Conservation (phyloP, 2,888 invertebrate genomes). For the Lamellibrachia columna region DNA sequence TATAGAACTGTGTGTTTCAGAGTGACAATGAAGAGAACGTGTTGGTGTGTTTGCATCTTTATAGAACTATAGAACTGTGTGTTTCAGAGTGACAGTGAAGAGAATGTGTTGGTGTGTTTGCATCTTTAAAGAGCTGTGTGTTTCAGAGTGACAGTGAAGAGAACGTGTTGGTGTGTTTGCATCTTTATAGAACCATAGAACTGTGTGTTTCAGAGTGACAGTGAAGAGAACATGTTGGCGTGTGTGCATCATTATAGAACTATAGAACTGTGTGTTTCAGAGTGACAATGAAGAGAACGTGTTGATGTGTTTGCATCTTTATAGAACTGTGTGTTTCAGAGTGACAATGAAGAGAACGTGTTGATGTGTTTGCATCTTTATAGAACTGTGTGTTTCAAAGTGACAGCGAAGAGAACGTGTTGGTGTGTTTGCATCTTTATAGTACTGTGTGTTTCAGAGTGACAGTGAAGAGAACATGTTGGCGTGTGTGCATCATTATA, state of each 20-base stretch:
- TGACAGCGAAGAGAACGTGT: constrained; percentile 98
- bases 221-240: constrained; percentile 85
- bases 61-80: not conserved
- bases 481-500: constrained; percentile 68
- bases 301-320: too few species aligned
- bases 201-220: constrained; percentile 95
- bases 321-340: not conserved
- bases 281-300: not conserved
- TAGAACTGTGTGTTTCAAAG: constrained; percentile 76
- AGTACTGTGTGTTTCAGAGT: constrained; percentile 94
- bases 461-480: constrained; percentile 88
- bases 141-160: constrained; percentile 91
- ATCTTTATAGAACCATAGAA: constrained; percentile 80
- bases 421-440: constrained; percentile 82
- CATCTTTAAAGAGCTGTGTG: constrained; percentile 85
- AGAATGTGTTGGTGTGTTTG: constrained; percentile 83
- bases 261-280: not conserved
- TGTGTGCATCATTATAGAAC: constrained; percentile 41
- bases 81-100: not conserved
- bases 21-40: constrained; percentile 85
- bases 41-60: constrained; percentile 74
- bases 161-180: constrained; percentile 92
- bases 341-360: not conserved
- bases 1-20: constrained; percentile 95
- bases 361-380: too few species aligned